Percentiles rank a stretch among this genome's conserved stretches.
Conservation (phyloP, 2,797 vertebrate genomes). For the Hippopotamyrus pictus region DNA sequence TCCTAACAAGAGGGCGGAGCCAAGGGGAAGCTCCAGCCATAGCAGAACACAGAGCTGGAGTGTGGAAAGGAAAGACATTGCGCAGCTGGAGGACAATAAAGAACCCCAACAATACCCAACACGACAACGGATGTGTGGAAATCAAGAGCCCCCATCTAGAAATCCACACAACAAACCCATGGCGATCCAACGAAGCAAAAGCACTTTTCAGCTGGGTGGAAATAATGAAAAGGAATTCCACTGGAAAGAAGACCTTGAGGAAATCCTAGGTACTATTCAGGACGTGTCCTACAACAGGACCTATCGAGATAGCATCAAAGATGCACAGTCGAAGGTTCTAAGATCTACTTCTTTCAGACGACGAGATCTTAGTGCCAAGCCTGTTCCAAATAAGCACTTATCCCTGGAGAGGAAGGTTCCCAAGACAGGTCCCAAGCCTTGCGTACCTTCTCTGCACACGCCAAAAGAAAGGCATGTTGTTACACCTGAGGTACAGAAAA, state of each 20-base stretch:
- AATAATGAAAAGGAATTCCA: constrained; percentile 48
- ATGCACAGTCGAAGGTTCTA: constrained; percentile 77
- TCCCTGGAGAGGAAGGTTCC: constrained; percentile 63
- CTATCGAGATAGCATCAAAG: constrained; percentile 81
- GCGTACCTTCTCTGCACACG: constrained; percentile 64
- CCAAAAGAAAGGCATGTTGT: constrained; percentile 79
- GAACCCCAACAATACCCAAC: constrained; percentile 27
- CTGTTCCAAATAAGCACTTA: constrained; percentile 44
- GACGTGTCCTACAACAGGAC: constrained; percentile 65
- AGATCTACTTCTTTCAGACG: constrained; percentile 82
- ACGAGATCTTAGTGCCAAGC: constrained; percentile 60
- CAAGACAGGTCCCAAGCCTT: constrained; percentile 64
- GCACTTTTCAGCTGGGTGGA: constrained; percentile 69
- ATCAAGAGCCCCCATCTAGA: constrained; percentile 42
- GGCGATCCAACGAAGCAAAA: constrained; percentile 73
- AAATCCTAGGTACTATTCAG: constrained; percentile 48
- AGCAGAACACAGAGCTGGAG: constrained; percentile 52
- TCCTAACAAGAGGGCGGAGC: constrained; percentile 41
- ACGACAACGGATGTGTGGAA: constrained; percentile 35
- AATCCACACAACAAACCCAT: constrained; percentile 40
- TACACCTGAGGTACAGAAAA: constrained; percentile 51
- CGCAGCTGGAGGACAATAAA: constrained; percentile 24
- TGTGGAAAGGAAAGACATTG: constrained; percentile 25
- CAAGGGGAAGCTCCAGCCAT: constrained; percentile 41
- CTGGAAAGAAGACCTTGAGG: constrained; percentile 53